These are phyloP conservation scores for Suncus etruscus DNA, from an alignment of 2,113 vertebrate species.

Conservation along the genomic window DNA sequence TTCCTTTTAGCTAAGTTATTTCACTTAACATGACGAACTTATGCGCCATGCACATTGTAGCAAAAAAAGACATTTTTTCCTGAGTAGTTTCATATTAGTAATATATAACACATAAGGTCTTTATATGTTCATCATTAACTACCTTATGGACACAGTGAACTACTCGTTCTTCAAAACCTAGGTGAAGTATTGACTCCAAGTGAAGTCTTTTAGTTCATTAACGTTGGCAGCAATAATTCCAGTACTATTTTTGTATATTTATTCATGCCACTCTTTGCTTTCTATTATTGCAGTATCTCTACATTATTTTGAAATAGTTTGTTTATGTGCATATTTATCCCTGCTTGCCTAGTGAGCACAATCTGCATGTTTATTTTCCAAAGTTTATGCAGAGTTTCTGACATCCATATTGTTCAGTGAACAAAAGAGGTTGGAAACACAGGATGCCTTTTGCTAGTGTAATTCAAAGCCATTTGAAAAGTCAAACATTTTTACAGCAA, in stretches of 20 bases:
- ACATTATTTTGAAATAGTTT: neutral
- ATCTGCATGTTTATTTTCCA: neutral
- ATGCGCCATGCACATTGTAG: too few species aligned
- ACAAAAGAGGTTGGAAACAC: neutral
- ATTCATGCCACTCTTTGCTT: slow-evolving; percentile 3
- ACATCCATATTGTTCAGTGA: neutral
- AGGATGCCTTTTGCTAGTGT: slow-evolving; percentile 30
- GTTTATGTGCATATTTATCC: slow-evolving; percentile 20
- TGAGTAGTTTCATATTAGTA: too few species aligned
- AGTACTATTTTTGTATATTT: neutral
- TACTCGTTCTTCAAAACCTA: neutral
- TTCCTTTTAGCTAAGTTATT: too few species aligned
- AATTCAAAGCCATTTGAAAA: slow-evolving; percentile 40
- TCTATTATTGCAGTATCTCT: neutral
- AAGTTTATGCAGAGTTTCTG: neutral
- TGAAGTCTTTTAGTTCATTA: neutral
- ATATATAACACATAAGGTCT: too few species aligned
- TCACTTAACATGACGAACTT: too few species aligned
- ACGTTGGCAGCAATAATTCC: neutral
- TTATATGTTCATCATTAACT: neutral
- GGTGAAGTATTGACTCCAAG: slow-evolving; percentile 15
- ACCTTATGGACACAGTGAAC: neutral
- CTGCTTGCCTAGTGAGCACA: neutral
- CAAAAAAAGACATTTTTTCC: too few species aligned
- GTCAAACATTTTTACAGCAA: slow-evolving; percentile 11